A percentile compares a stretch with the other conserved stretches of the same genome.
phyloP scores from a whole-genome alignment of 2,797 vertebrate genomes.

The Micromesistius poutassou region DNA sequence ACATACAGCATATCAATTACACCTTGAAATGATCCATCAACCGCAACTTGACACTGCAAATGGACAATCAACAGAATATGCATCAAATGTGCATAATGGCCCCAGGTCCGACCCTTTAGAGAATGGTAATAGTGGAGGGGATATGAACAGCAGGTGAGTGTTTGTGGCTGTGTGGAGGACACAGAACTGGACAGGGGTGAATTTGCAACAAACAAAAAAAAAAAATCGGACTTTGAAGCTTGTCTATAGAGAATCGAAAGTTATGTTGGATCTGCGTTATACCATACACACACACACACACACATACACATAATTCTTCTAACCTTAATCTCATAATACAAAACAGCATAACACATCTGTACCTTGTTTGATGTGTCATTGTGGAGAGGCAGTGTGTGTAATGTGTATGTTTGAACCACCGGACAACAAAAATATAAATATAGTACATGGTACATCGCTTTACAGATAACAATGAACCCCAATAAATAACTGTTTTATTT shows the following conservation, averaged over 20 bases:
- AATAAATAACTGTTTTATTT: conserved; percentile 49
- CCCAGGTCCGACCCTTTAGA: background rate
- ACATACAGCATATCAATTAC: background rate
- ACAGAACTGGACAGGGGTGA: background rate
- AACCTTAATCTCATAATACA: background rate
- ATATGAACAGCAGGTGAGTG: background rate
- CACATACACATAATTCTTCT: background rate
- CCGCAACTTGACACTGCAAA: background rate
- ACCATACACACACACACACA: background rate
- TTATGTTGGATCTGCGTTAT: background rate
- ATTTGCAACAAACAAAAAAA: background rate
- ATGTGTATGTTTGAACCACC: conserved; percentile 24
- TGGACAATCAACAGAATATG: background rate
- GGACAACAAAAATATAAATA: conserved; percentile 44
- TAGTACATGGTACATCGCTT: conserved; percentile 33
- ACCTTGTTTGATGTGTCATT: background rate
- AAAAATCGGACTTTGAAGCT: background rate
- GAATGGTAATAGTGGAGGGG: background rate
- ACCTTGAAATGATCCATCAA: background rate
- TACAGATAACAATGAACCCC: conserved; percentile 27
- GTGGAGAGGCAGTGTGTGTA: conserved; percentile 23
- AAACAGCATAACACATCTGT: background rate
- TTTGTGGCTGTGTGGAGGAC: background rate
- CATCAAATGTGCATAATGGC: background rate
- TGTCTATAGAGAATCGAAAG: background rate